These are phyloP conservation scores for Ophion obscuratus DNA, from an alignment of 2,888 invertebrate genomes.

Conservation along the genomic window DNA sequence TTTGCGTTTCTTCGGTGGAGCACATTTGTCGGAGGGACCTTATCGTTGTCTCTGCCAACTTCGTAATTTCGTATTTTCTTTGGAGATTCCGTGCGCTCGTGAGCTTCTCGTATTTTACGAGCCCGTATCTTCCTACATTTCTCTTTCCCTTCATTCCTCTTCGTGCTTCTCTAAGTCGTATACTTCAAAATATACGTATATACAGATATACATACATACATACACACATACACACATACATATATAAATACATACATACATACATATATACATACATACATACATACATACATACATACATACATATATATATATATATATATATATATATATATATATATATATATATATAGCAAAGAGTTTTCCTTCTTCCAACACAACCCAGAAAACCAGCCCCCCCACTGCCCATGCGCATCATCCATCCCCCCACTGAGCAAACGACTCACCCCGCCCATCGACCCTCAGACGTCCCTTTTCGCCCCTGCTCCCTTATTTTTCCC, in stretches of 20 bases:
- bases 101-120: conserved; percentile 80
- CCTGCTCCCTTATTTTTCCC: conserved; percentile 47
- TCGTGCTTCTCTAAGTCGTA: conserved; percentile 34
- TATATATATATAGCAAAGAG: conserved; percentile 48
- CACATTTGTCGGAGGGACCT: conserved; percentile 21
- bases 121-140: conserved; percentile 77
- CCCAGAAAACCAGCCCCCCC: conserved; percentile 62
- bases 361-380: conserved; percentile 59
- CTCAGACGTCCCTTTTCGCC: conserved; percentile 61
- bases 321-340: conserved; percentile 18
- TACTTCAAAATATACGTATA: conserved; percentile 60
- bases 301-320: conserved; percentile 2
- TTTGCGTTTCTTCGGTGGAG: conserved; percentile 40
- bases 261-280: background rate
- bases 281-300: background rate
- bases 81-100: conserved; percentile 72
- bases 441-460: conserved; percentile 63
- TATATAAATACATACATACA: too few species aligned
- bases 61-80: conserved; percentile 82
- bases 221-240: background rate
- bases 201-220: too few species aligned
- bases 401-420: conserved; percentile 58
- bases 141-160: conserved; percentile 23
- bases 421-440: conserved; percentile 53
- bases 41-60: conserved; percentile 69